These are phyloP conservation scores for Pelodiscus sinensis DNA, from an alignment of 2,113 vertebrate species.

Conservation along the genomic window DNA sequence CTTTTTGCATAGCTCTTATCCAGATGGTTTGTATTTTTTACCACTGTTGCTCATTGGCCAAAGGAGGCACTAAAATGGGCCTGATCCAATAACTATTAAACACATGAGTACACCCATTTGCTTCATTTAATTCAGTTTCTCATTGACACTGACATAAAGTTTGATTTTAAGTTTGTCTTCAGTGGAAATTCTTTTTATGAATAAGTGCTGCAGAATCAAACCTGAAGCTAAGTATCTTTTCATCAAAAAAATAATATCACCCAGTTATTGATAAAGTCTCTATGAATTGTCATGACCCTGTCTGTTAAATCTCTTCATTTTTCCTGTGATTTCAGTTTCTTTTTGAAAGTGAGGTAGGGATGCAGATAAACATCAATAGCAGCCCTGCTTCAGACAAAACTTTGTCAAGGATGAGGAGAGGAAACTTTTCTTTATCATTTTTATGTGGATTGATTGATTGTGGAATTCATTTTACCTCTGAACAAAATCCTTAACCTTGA, in stretches of 20 bases:
- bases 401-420: neutral
- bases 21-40: neutral
- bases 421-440: neutral
- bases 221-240: neutral
- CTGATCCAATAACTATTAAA: neutral
- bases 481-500: neutral
- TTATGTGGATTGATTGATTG: neutral
- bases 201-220: neutral
- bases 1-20: neutral
- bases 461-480: neutral
- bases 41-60: neutral
- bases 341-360: neutral
- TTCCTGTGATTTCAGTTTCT: neutral
- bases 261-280: neutral
- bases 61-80: neutral
- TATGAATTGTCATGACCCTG: neutral
- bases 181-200: neutral
- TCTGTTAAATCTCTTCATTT: neutral
- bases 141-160: neutral
- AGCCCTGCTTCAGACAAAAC: neutral
- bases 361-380: neutral
- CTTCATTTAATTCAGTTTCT: neutral
- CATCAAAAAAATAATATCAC: neutral
- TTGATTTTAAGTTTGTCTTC: neutral
- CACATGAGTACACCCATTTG: neutral